Base-by-base conservation (phyloP, 2,113 vertebrate species). In the Hippoglossus stenolepis region DNA sequence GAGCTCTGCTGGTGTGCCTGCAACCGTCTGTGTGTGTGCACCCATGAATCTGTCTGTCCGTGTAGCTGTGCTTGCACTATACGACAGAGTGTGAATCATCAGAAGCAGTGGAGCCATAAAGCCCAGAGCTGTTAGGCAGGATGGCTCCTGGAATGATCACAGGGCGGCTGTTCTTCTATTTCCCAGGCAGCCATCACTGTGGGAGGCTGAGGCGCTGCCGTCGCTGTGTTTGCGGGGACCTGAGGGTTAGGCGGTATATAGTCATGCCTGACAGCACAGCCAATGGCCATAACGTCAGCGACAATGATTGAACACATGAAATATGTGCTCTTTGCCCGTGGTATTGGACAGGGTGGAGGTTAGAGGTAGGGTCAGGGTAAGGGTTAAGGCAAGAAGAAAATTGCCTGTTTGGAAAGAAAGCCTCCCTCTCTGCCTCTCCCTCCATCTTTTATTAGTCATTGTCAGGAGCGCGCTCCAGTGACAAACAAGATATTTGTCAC, bases 241-340 rank as follows among this genome's bases (percentile, higher is more conserved):
- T 10, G 20, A 54, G 85, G 88, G 88, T 87, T 84, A 88, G 84
- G 77, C 70, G 26, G 68, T 73, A 79, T 83, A 82, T 77, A 76
- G 89, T 90, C 90, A 92, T 70, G 75, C 64, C 92, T 88, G 89
- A 90, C 77, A 84, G 89, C 80, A 51, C 89, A 83, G 86, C 85
- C 88, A 87, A 92, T 88, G 89, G 89, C 89, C 85, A 82, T 92
- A 91, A 91, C 65, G 90, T 92, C 91, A 86, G 87, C 65, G 43
- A 81, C 87, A 70, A 87, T 93, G 92, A 93, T 93, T 91, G 92
- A 91, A 93, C 90, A 90, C 73, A 58, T 92, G 91, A 93, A 90
- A 91, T 92, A 93, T 93, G 89, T 88, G 86, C 86, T 93, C 87
- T 90, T 90, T 91, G 91, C 90, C 91, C 79, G 60, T 84, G 86